phyloP scores from a whole-genome alignment of 2,888 invertebrate species.

The Leptinotarsa juncta region DNA sequence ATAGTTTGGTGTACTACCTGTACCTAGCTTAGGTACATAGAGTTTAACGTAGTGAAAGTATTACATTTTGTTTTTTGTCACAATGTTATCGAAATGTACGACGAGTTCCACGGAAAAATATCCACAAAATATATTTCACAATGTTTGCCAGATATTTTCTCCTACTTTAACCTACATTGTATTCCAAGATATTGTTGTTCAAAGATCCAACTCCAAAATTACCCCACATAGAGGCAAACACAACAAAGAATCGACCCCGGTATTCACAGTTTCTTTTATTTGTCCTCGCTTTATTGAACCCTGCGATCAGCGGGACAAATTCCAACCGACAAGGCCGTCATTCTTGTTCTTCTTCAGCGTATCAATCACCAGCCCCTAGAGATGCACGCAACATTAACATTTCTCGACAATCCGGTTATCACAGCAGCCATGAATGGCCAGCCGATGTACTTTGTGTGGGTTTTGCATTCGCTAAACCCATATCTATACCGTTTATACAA shows the following conservation, averaged over 20 bases:
- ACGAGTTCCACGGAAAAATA: too few relatives aligned
- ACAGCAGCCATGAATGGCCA: conserved; percentile 11
- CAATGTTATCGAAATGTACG: too few relatives aligned
- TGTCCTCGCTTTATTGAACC: conserved; percentile 10
- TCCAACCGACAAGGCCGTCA: conserved; percentile 17
- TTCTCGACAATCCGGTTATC: conserved; percentile 21
- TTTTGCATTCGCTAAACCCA: conserved; percentile 2
- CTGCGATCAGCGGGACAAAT: conserved; percentile 19
- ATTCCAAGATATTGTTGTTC: too few relatives aligned
- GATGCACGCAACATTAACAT: conserved; percentile 13
- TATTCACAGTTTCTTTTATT: not conserved
- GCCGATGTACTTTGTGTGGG: conserved; percentile 2
- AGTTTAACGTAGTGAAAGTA: too few relatives aligned
- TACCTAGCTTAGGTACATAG: too few relatives aligned
- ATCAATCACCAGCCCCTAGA: conserved; percentile 17
- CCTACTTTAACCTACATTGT: too few relatives aligned
- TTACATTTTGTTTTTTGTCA: too few relatives aligned
- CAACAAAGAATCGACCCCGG: not conserved
- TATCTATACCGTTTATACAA: conserved; percentile 13
- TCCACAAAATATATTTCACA: too few relatives aligned
- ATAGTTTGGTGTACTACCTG: too few relatives aligned
- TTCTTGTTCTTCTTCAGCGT: not conserved
- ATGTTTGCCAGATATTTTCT: too few relatives aligned
- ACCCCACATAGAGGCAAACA: too few relatives aligned
- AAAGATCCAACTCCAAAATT: too few relatives aligned